Conservation (phyloP, 2,888 invertebrate species). For the Cosmopolites sordidus region DNA sequence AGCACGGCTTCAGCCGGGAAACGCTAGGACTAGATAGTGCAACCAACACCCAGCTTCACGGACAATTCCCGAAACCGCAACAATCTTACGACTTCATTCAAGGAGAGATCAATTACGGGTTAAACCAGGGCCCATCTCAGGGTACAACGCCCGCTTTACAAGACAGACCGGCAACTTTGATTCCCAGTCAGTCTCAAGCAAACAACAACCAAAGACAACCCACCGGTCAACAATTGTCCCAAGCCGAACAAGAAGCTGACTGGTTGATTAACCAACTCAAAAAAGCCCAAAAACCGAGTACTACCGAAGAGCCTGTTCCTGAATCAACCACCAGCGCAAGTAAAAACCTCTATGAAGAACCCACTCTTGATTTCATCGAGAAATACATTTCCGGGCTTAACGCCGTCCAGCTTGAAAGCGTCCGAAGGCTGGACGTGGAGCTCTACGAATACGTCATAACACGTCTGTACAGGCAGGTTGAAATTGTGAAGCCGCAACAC, state of each 20-base stretch:
- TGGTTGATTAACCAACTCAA: conserved; percentile 23
- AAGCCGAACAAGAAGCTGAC: conserved; percentile 32
- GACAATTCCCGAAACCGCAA: neutral
- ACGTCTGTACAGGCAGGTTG: too few species aligned
- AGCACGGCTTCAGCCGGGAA: neutral
- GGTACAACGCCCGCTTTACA: neutral
- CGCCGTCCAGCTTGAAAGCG: neutral
- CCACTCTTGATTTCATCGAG: neutral
- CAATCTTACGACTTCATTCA: conserved; percentile 12
- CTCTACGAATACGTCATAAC: too few species aligned
- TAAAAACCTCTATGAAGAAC: neutral
- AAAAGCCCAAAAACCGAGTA: too few species aligned
- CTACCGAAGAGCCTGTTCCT: neutral
- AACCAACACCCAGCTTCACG: neutral
- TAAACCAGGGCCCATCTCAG: neutral
- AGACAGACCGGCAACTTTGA: neutral
- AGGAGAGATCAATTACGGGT: conserved; percentile 10
- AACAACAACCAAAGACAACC: conserved; percentile 12
- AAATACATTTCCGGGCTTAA: neutral
- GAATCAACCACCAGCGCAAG: neutral
- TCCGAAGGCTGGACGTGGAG: neutral
- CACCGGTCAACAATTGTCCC: conserved; percentile 8
- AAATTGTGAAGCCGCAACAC: too few species aligned
- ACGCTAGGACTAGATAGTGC: neutral
- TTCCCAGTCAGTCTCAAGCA: neutral